phyloP scores from a whole-genome alignment of 1,140 invertebrate genomes.

The Pristionchus pacificus region DNA sequence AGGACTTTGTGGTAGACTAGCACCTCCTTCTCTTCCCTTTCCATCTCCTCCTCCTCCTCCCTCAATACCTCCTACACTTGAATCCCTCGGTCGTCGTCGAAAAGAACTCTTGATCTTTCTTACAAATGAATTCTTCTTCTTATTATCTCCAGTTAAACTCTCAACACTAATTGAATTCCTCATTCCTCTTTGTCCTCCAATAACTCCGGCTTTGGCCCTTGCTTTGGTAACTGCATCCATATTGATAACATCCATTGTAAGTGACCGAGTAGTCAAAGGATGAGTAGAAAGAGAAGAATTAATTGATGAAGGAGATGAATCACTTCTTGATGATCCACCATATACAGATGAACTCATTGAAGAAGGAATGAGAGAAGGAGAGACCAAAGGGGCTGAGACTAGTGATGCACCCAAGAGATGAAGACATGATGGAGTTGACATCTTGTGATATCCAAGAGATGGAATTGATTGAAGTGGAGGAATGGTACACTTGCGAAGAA shows the following conservation, averaged over 20 bases:
- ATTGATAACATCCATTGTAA: not conserved
- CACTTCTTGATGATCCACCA: too few relatives aligned
- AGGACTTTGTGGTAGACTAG: not conserved
- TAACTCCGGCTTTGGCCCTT: too few relatives aligned
- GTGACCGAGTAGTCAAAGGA: not conserved
- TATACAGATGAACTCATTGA: too few relatives aligned
- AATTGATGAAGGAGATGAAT: too few relatives aligned
- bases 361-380: too few relatives aligned
- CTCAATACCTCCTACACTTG: not conserved
- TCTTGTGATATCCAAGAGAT: too few relatives aligned
- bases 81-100: not conserved
- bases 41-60: not conserved
- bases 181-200: not conserved
- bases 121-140: not conserved
- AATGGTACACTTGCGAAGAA: too few relatives aligned
- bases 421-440: not conserved
- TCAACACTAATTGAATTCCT: not conserved
- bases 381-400: too few relatives aligned
- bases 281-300: not conserved
- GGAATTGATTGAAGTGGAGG: too few relatives aligned
- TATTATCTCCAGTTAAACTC: not conserved
- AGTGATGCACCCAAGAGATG: too few relatives aligned
- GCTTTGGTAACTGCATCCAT: not conserved
- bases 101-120: not conserved
- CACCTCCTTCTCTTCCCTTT: not conserved